Percentiles rank a stretch among this genome's conserved stretches.
phyloP scores from a whole-genome alignment of 2,113 vertebrate genomes.

The Gopherus evgoodei region DNA sequence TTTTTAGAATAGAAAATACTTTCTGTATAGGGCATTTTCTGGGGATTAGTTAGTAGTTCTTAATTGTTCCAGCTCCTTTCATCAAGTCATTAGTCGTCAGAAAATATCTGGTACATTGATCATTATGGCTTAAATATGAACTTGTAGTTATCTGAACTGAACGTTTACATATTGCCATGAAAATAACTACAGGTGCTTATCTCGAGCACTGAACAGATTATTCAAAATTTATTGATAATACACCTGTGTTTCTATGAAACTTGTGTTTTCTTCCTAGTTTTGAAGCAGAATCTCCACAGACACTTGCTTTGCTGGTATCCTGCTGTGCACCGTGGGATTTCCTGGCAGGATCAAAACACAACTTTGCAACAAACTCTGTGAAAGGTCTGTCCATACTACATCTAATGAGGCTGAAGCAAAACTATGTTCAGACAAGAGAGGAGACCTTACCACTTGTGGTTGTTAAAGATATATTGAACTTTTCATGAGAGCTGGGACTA shows the following conservation, averaged over 20 bases:
- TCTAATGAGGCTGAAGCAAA: not conserved
- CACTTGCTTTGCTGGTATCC: constrained; percentile 69
- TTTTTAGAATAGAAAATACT: not conserved
- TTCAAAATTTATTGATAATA: constrained; percentile 45
- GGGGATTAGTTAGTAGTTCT: not conserved
- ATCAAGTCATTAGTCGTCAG: not conserved
- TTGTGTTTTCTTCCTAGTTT: constrained; percentile 69
- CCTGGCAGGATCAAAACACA: constrained; percentile 50
- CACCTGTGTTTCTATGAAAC: constrained; percentile 74
- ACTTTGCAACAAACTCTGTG: constrained; percentile 28
- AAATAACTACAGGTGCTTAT: constrained; percentile 67
- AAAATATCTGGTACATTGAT: not conserved
- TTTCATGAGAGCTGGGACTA: fast-evolving
- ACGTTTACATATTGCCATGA: constrained; percentile 36
- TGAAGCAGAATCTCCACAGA: constrained; percentile 71
- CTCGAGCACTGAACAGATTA: constrained; percentile 34
- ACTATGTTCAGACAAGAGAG: not conserved
- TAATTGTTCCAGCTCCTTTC: not conserved
- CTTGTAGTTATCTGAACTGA: constrained; percentile 6
- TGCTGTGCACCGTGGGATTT: constrained; percentile 57
- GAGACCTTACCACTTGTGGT: not conserved
- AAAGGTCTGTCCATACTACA: constrained; percentile 28
- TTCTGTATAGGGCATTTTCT: not conserved
- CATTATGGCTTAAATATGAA: not conserved
- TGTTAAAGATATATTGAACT: fast-evolving